Evolutionary conservation across 2,113 vertebrate genomes (phyloP).

Genomic region (Phalacrocorax brasilianus): DNA sequence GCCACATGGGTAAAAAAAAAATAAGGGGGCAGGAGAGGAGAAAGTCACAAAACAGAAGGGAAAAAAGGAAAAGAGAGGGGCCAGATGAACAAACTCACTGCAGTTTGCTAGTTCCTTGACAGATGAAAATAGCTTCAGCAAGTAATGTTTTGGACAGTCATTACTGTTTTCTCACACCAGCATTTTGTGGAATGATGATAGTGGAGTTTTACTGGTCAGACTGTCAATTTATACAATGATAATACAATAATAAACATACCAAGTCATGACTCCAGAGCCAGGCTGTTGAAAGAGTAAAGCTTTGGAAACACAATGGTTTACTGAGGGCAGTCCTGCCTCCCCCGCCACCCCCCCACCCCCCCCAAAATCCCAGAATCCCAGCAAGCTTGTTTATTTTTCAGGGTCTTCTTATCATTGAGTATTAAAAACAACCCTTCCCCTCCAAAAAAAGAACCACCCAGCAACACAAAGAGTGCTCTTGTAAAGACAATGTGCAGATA

Average conservation of each 20-base stretch:
- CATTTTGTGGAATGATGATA: background rate
- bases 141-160: background rate
- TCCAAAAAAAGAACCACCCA: conserved; percentile 39
- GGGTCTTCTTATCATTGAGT: conserved; percentile 13
- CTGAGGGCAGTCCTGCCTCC: background rate
- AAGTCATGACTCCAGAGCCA: background rate
- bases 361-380: background rate
- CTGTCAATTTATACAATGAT: conserved; percentile 38
- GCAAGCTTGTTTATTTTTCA: conserved; percentile 37
- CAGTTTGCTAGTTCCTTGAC: background rate
- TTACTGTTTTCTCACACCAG: background rate
- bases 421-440: conserved; percentile 13
- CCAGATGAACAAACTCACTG: background rate
- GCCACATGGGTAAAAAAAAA: background rate
- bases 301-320: conserved; percentile 32
- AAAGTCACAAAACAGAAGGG: background rate
- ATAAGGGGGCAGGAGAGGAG: background rate
- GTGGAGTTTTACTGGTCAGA: background rate
- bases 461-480: conserved; percentile 17
- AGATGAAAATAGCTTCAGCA: background rate
- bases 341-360: fast-evolving
- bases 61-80: background rate
- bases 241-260: conserved; percentile 49
- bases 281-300: conserved; percentile 13
- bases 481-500: conserved; percentile 28